These are phyloP conservation scores for Anthopleura sola DNA, from an alignment of 64 coral and sea anemone genomes.

Conservation along the genomic window DNA sequence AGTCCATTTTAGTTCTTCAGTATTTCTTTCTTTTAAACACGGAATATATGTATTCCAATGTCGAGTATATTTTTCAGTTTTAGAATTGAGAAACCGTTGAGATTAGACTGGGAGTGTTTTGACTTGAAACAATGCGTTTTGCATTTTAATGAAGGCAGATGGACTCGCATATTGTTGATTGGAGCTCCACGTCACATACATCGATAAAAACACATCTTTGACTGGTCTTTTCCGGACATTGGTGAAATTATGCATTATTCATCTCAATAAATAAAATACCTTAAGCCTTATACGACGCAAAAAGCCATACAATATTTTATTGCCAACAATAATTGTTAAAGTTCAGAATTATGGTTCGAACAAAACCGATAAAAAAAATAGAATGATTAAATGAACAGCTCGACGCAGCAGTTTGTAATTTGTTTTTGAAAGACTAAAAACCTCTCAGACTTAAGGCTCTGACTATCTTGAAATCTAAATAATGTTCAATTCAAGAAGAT, in stretches of 20 bases:
- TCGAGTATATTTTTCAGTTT: background rate
- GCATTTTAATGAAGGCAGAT: background rate
- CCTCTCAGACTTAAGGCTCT: background rate
- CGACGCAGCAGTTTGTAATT: background rate
- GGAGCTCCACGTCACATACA: background rate
- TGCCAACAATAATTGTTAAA: background rate
- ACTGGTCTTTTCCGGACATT: slow-evolving; percentile 10
- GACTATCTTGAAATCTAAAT: slow-evolving; percentile 1
- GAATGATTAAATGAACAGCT: background rate
- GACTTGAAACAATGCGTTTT: background rate
- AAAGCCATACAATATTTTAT: background rate
- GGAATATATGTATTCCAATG: background rate
- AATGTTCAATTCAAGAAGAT: background rate
- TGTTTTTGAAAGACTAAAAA: background rate
- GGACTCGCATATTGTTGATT: slow-evolving; percentile 2
- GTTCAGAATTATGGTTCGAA: background rate
- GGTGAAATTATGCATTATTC: background rate
- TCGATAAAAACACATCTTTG: background rate
- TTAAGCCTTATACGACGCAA: background rate
- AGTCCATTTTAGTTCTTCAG: background rate
- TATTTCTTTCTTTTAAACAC: background rate
- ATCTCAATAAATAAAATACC: background rate
- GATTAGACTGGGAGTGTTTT: background rate
- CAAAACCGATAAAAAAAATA: background rate
- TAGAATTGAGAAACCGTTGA: slow-evolving; percentile 7